Conservation (phyloP, 2,888 invertebrate genomes). For the Junonia oenone region DNA sequence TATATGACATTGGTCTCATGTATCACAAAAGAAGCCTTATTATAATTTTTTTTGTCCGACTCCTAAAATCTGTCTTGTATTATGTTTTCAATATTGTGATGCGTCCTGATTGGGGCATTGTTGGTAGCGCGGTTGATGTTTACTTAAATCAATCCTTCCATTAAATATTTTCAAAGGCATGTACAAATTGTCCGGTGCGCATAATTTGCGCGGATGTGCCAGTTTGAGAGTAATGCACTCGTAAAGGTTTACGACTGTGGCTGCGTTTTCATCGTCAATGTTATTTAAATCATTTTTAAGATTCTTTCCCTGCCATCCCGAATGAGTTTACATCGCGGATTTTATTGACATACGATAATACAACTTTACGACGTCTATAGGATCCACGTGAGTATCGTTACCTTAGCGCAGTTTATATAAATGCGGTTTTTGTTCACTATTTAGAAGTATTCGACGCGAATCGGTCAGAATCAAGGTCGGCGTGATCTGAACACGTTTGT, state of each 20-base stretch:
- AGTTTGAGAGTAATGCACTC: slow-evolving; percentile 73
- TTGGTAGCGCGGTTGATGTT: slow-evolving; percentile 24
- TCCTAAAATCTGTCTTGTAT: slow-evolving; percentile 27
- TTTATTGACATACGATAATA: slow-evolving; percentile 56
- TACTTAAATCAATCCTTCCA: slow-evolving; percentile 26
- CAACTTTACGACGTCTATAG: slow-evolving; percentile 49
- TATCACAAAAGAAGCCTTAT: slow-evolving; percentile 47
- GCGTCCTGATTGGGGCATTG: slow-evolving; percentile 30
- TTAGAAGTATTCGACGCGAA: slow-evolving; percentile 21
- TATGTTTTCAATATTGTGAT: slow-evolving; percentile 28
- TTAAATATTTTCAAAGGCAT: slow-evolving; percentile 23
- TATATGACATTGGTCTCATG: slow-evolving; percentile 61
- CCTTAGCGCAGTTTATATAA: slow-evolving; percentile 6
- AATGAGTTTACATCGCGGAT: slow-evolving; percentile 43
- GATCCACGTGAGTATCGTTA: slow-evolving; percentile 38
- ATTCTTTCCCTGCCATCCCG: slow-evolving; percentile 38
- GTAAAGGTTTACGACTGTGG: slow-evolving; percentile 71
- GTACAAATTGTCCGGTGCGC: slow-evolving; percentile 23
- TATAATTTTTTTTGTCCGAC: slow-evolving; percentile 37
- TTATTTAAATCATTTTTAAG: slow-evolving; percentile 62
- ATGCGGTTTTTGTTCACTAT: slow-evolving; percentile 20
- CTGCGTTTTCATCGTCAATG: slow-evolving; percentile 57
- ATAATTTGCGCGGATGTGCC: slow-evolving; percentile 57
- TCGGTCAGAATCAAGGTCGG: slow-evolving; percentile 24
- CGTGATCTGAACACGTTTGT: slow-evolving; percentile 7